Evolutionary conservation across 2,888 invertebrate species (phyloP).

Genomic region (Nowickia ferox): DNA sequence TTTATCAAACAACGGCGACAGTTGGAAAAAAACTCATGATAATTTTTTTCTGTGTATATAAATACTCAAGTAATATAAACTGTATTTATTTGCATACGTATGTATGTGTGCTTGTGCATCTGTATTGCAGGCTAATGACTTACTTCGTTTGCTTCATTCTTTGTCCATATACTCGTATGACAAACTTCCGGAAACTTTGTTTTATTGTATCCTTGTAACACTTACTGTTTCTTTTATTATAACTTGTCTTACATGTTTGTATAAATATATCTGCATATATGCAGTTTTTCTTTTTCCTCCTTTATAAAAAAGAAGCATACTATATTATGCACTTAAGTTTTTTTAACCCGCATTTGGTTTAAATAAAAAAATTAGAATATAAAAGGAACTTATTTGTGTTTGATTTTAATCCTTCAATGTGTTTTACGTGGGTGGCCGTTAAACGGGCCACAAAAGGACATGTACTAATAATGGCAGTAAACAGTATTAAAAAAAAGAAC

Average conservation of each 20-base stretch:
- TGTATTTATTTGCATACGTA: no score
- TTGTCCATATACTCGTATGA: slow-evolving; percentile 47
- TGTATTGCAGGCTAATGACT: slow-evolving; percentile 58
- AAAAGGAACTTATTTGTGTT: slow-evolving; percentile 1
- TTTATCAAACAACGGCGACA: no score
- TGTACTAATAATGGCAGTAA: neutral
- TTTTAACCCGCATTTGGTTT: slow-evolving; percentile 32
- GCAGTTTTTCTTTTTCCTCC: neutral
- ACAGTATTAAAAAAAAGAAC: neutral
- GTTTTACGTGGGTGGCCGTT: slow-evolving; percentile 5
- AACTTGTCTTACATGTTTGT: neutral
- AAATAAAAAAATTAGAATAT: slow-evolving; percentile 4
- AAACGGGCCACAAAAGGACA: no score
- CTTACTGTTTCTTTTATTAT: slow-evolving; percentile 56
- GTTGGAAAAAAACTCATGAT: no score
- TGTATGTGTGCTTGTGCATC: neutral
- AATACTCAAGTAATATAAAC: no score
- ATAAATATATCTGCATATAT: neutral
- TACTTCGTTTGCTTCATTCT: slow-evolving; percentile 53
- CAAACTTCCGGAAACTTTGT: slow-evolving; percentile 63
- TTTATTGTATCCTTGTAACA: slow-evolving; percentile 68
- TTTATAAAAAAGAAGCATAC: slow-evolving; percentile 44
- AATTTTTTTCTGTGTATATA: no score
- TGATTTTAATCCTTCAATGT: slow-evolving; percentile 24
- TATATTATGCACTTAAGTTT: slow-evolving; percentile 45